A percentile compares a stretch with the other conserved stretches of the same genome.
Evolutionary conservation across 2,888 invertebrate genomes (phyloP).

Genomic region (Agrochola lota): DNA sequence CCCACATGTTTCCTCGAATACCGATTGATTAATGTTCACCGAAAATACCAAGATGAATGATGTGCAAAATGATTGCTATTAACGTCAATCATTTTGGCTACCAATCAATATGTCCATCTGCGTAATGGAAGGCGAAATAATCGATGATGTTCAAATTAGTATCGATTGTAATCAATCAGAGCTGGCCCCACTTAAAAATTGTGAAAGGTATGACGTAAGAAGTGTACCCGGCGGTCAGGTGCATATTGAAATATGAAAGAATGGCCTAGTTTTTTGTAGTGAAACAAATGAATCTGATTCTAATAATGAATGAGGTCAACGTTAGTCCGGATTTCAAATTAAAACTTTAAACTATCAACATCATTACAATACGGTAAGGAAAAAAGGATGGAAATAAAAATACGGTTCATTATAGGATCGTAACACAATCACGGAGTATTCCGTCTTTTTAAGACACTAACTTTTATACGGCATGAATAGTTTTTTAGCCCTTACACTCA

Average conservation of each 20-base stretch:
- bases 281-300: slow-evolving; percentile 1
- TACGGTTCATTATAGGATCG: not conserved
- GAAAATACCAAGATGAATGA: slow-evolving; percentile 46
- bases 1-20: slow-evolving; percentile 9
- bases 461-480: not conserved
- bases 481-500: not conserved
- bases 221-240: not conserved
- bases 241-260: slow-evolving; percentile 2
- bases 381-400: not conserved
- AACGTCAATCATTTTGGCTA: slow-evolving; percentile 44
- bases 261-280: slow-evolving; percentile 25
- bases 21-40: slow-evolving; percentile 48
- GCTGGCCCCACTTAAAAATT: slow-evolving; percentile 38
- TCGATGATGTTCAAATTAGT: slow-evolving; percentile 33
- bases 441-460: not conserved
- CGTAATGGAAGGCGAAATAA: slow-evolving; percentile 36
- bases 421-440: not conserved
- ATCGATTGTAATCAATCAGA: slow-evolving; percentile 42
- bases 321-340: not conserved
- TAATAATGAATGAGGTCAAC: not conserved
- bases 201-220: slow-evolving; percentile 1
- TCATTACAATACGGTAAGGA: not conserved
- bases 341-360: not conserved
- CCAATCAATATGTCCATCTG: slow-evolving; percentile 47
- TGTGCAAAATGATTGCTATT: slow-evolving; percentile 57